Evolutionary conservation across 2,797 vertebrate genomes (phyloP).

Genomic region (Carapus acus): DNA sequence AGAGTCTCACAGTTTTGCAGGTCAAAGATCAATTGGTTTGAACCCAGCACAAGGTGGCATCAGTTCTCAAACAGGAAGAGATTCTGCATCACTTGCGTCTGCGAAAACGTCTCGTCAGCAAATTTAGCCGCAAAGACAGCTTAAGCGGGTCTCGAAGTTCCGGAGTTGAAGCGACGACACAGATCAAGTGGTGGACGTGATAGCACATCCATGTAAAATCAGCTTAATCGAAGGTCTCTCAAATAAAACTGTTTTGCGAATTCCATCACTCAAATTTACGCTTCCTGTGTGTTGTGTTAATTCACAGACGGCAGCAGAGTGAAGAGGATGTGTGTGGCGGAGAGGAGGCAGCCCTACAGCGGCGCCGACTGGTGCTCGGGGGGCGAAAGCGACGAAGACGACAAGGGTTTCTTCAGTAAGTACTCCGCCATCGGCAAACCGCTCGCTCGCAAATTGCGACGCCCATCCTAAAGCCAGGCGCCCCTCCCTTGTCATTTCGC

Average conservation of each 20-base stretch:
- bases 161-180: too few species aligned
- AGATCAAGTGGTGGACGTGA: too few species aligned
- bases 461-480: constrained; percentile 21
- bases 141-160: too few species aligned
- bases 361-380: constrained; percentile 82
- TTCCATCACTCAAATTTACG: too few species aligned
- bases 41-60: not conserved
- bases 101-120: not conserved
- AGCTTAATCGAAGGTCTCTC: too few species aligned
- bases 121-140: not conserved
- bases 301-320: constrained; percentile 72
- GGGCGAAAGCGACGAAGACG: constrained; percentile 80
- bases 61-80: not conserved
- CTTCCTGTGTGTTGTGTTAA: constrained; percentile 14
- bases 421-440: constrained; percentile 43
- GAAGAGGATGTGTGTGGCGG: constrained; percentile 77
- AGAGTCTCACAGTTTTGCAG: not conserved
- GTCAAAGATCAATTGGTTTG: not conserved
- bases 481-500: constrained; percentile 24
- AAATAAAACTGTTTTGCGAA: too few species aligned
- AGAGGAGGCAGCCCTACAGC: constrained; percentile 73
- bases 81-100: not conserved
- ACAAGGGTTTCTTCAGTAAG: constrained; percentile 81
- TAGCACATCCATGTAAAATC: too few species aligned
- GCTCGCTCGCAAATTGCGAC: too few species aligned